Base-by-base conservation (phyloP, 2,113 vertebrate species). In the Urocynchramus pylzowi region DNA sequence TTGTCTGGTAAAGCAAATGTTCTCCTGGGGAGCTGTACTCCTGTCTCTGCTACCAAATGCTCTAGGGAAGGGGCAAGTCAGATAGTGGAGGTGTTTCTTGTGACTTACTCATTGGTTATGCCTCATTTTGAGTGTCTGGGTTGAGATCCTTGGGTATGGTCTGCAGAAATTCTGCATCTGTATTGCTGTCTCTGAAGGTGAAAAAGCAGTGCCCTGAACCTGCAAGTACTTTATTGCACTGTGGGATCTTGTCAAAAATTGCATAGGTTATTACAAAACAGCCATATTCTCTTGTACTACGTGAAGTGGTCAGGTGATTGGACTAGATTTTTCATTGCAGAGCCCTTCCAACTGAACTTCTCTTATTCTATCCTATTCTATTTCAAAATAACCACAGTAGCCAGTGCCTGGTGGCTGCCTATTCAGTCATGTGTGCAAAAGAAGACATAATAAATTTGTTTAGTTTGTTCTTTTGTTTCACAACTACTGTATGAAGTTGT, bases 21-120 rank as follows among this genome's bases (percentile, higher is more conserved):
- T 65, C 13, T 90, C 17, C 75, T 70, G 60, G 20, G 33, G 54
- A 56, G 5, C 11, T 52, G 8, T 26, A 6, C 56, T 68, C 33
- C 33, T 60, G 35, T 31, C 33, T 73, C 44, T 84, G 57, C n/a
- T 69, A 8, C 53, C 39, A 22, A 28, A 20, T 60, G 33, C 41
- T 65, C 28, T n/a, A 3, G 30, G 3, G 2, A 28, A 76, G 31
- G 44, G 30, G 7, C 20, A 57, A 47, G 60, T 23, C 30, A 60
- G 35, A 42, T 47, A 35, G 17, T 28, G 19, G 27, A 70, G 13
- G 7, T 44, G n/a, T 44, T 60, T 56, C 16, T 37, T 69, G 30
- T 56, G 64, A 26, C 20, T 52, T 56, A 50, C 44, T 76, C 0
- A 0, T 35, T 42, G 41, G 31, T n/a, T n/a, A n/a, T n/a, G n/a